Evolutionary conservation across 2,113 vertebrate species (phyloP), one percentile per base, ranked within the genome.

Genomic region (Vidua chalybeata): DNA sequence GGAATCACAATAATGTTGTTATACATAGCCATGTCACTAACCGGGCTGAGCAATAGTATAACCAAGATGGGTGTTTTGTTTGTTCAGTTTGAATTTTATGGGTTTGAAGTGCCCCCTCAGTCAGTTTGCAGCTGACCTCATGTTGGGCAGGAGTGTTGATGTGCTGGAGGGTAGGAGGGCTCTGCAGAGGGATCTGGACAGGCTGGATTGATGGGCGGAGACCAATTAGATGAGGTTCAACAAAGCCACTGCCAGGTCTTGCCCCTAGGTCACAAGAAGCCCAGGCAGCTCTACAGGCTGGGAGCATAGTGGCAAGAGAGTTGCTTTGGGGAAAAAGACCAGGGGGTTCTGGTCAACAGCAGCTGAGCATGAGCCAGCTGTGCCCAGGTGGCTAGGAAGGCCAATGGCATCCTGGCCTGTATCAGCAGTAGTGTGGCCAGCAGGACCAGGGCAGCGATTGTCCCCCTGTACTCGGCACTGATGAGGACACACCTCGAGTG

Each of bases 381-480:
- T 37, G 22, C 12, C 27, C 22, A 28, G 4, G 18, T 9, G 10
- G 7, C 10, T 67, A 37, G 1, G 51, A 58, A 43, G 43, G 18
- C 8, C 43, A 15, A 0, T 15, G 59, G 6, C 51, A 66, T 33
- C 21, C 51, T 43, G 35, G 17, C 5, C 15, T 43, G 8, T 5
- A 10, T 28, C 68, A 66, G 31, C 17, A 45, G 19, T 0, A 13
- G 5, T 11, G 68, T 37, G 55, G 2, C 15, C 35, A 51, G 43
- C 49, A 80, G 43, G 26, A 45, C 0, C 0, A 72, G 26, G 31
- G 11, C 14, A 35, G 20, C 0, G 30, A 43, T 1, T 35, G 6
- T 33, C 0, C 14, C 56, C 14, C 26, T 43, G 6, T 3, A 15
- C 21, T 56, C 0, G 0, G 17, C 30, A 49, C 23, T 49, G 67